These are phyloP conservation scores for Zophobas morio DNA, from an alignment of 1,140 invertebrate genomes.

Conservation along the genomic window DNA sequence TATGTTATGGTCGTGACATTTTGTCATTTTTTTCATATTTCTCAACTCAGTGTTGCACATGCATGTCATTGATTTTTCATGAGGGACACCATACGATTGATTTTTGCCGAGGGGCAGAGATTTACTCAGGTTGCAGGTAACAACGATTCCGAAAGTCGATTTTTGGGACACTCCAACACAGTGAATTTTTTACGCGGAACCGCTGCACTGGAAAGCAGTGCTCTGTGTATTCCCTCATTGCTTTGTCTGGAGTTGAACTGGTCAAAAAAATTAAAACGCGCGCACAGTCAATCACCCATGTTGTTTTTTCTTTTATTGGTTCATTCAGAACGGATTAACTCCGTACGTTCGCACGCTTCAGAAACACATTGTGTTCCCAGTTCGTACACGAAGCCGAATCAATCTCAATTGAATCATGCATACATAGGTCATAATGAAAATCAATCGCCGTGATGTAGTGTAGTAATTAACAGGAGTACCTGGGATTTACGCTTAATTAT, in stretches of 20 bases:
- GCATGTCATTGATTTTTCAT: conserved; percentile 48
- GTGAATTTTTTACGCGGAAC: no score
- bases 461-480: conserved; percentile 53
- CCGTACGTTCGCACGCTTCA: no score
- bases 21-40: conserved; percentile 37
- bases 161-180: no score
- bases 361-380: no score
- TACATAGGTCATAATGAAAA: conserved; percentile 29
- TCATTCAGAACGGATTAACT: no score
- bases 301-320: no score
- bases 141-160: no score
- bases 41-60: conserved; percentile 45
- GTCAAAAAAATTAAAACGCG: no score
- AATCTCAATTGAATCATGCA: conserved; percentile 19
- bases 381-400: neutral
- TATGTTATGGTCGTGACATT: conserved; percentile 19
- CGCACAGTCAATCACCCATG: no score
- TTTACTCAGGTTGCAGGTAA: neutral
- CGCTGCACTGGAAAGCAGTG: no score
- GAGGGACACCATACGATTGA: conserved; percentile 58
- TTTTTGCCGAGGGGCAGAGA: conserved; percentile 50
- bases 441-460: conserved; percentile 48
- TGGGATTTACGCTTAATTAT: neutral
- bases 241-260: no score
- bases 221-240: no score